Evolutionary conservation across 2,113 vertebrate species (phyloP).

Genomic region (Helogale parvula): DNA sequence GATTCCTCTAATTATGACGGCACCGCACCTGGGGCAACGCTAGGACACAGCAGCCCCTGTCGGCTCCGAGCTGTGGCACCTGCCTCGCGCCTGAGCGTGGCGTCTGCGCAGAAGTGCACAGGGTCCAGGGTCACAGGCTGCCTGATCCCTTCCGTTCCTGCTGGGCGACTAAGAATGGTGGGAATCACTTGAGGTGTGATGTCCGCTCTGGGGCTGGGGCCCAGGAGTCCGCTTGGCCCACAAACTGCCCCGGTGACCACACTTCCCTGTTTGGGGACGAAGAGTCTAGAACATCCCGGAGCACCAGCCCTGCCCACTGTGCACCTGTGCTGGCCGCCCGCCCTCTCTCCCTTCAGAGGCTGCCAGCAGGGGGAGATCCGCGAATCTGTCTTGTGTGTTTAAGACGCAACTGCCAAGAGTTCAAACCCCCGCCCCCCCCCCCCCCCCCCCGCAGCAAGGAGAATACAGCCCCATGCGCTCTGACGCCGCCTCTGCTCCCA

Average conservation of each 20-base stretch:
- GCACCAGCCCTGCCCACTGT: too few species aligned
- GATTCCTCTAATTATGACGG: background rate
- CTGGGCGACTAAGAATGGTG: background rate
- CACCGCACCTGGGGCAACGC: background rate
- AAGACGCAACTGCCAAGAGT: background rate
- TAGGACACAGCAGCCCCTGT: background rate
- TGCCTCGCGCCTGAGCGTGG: too few species aligned
- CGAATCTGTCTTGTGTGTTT: background rate
- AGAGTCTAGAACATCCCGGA: background rate
- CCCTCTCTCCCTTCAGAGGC: background rate
- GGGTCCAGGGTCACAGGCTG: background rate
- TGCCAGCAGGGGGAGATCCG: background rate
- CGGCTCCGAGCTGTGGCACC: background rate
- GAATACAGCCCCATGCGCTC: background rate
- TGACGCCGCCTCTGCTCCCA: background rate
- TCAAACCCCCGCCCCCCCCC: background rate
- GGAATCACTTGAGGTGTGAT: background rate
- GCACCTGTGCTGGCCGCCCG: background rate
- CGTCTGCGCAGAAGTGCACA: rapidly evolving
- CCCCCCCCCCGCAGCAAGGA: background rate
- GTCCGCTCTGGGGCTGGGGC: background rate
- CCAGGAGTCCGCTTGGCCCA: background rate
- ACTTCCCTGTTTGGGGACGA: background rate
- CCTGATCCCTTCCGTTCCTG: background rate
- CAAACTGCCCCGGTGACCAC: too few species aligned